Evolutionary conservation across 2,797 vertebrate species (phyloP), one percentile per base, ranked within the genome.

Genomic region (Phrynocephalus forsythii): DNA sequence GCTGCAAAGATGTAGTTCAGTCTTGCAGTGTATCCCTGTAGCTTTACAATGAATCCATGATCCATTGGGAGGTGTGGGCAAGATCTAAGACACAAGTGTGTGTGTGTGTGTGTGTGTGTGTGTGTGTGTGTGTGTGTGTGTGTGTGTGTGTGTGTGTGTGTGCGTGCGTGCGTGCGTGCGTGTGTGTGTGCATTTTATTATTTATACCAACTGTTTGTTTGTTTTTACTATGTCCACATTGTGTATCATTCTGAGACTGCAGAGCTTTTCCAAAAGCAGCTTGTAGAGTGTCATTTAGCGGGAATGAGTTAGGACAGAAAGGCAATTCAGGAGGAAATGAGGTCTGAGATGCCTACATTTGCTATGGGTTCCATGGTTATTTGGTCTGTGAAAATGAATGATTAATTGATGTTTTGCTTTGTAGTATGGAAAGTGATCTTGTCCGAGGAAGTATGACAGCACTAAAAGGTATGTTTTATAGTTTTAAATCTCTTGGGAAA

Each of bases 401-500:
- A 77, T 68, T 86, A 44, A 87, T 92, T 84, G 5, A 48, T 48
- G 76, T 87, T 93, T 92, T 38, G 90, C 22, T 91, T 91, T 95
- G 13, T 60, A 97, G 96, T 89, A 83, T 83, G 30, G 86, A 91
- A 85, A 87, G 76, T 3, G 75, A 63, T 68, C 68, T 89, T 16
- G 88, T 80, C 80, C 91, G 93, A 83, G 9, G 10, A 1, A 96
- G 85, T 68, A 0, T 88, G 92, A 90, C 79, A 86, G 84, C 91
- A 75, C 86, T 95, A 84, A 92, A 95, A 92, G 96, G 97, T 97
- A 90, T 26, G 94, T 92, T 10, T 92, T 90, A 8, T 78, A 76
- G 26, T 81, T 69, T 63, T 63, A 63, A 78, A 67, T 68, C 28
- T 30, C 28, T 78, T 3, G 28, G 15, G 82, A 68, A 71, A 71